Percentiles rank a stretch among this genome's conserved stretches.
Evolutionary conservation across 2,113 vertebrate genomes (phyloP).

Genomic region (Nibea albiflora): DNA sequence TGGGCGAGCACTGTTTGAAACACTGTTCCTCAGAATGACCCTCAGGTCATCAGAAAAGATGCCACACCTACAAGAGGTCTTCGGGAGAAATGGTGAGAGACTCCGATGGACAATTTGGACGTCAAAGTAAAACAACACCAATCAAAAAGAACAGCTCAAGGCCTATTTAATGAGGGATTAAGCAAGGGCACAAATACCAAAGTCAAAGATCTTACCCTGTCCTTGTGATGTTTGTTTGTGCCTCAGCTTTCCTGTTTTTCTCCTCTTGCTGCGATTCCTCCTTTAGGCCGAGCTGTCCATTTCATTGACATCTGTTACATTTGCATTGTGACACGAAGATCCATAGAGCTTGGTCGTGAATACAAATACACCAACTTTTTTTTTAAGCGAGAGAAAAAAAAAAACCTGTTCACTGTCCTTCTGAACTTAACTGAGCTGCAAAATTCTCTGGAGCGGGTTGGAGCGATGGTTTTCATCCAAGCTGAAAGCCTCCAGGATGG

Average conservation of each 20-base stretch:
- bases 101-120: constrained; percentile 25
- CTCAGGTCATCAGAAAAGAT: constrained; percentile 37
- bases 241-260: constrained; percentile 43
- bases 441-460: constrained; percentile 10
- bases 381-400: constrained; percentile 4
- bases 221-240: constrained; percentile 55
- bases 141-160: background rate
- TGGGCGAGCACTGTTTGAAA: constrained; percentile 32
- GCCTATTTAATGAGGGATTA: constrained; percentile 42
- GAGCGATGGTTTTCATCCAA: constrained; percentile 47
- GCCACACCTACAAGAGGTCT: constrained; percentile 46
- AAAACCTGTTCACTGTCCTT: constrained; percentile 7
- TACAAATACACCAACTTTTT: constrained; percentile 39
- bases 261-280: constrained; percentile 8
- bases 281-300: constrained; percentile 52
- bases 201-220: constrained; percentile 41
- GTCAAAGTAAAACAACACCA: constrained; percentile 6
- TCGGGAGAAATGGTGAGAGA: constrained; percentile 26
- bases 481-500: constrained; percentile 45
- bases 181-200: constrained; percentile 2
- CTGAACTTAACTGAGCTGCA: constrained; percentile 9
- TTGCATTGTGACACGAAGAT: constrained; percentile 41
- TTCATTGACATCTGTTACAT: constrained; percentile 35
- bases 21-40: constrained; percentile 31
- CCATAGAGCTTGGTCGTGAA: constrained; percentile 27